Percentiles rank a stretch among this genome's conserved stretches.
phyloP scores from a whole-genome alignment of 2,113 vertebrate species.

The Motacilla alba region DNA sequence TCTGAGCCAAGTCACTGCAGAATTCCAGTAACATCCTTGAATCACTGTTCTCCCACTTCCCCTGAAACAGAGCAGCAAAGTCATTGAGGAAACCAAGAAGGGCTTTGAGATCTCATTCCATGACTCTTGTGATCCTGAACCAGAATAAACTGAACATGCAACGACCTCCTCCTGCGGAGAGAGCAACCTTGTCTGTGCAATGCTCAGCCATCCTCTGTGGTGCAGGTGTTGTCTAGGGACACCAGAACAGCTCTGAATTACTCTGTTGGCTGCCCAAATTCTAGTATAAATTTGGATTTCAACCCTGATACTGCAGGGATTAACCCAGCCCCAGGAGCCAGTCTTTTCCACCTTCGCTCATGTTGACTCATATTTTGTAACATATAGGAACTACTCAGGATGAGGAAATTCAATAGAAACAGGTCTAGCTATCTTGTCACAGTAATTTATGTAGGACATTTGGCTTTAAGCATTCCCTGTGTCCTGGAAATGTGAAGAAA shows the following conservation, averaged over 20 bases:
- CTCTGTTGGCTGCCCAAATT: not conserved
- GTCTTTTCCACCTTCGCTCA: not conserved
- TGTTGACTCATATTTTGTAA: not conserved
- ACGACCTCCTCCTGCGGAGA: not conserved
- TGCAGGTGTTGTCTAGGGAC: not conserved
- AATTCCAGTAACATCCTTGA: slow-evolving; percentile 31
- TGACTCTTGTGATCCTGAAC: not conserved
- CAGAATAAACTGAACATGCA: not conserved
- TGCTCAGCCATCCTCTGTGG: not conserved
- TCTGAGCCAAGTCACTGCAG: not conserved
- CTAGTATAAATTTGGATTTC: not conserved
- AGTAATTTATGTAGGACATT: accelerated
- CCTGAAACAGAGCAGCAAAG: not conserved
- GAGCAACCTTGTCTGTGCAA: not conserved
- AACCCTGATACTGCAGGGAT: not conserved
- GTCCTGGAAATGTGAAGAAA: not conserved
- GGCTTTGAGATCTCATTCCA: not conserved
- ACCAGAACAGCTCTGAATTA: not conserved
- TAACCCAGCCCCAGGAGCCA: not conserved
- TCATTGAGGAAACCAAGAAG: not conserved
- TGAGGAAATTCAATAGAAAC: not conserved
- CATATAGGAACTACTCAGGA: not conserved
- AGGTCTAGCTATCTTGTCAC: not conserved
- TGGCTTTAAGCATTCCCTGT: not conserved
- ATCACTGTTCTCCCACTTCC: not conserved